These are phyloP conservation scores for Hyperoplus lanceolatus DNA, from an alignment of 2,797 vertebrate species.

Conservation along the genomic window DNA sequence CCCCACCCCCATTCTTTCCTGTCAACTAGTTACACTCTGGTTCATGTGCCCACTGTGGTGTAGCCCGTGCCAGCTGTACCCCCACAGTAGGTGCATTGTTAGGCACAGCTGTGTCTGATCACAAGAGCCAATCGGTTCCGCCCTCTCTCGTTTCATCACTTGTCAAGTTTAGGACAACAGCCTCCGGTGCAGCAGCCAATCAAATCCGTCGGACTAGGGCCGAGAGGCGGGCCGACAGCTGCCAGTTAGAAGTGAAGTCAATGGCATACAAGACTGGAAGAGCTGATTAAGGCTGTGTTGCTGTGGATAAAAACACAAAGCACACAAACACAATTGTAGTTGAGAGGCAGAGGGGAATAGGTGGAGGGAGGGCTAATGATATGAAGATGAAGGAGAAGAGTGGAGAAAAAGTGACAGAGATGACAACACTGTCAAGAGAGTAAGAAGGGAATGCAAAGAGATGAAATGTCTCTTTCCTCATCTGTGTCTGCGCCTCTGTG, in stretches of 20 bases:
- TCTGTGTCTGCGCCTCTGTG: conserved; percentile 31
- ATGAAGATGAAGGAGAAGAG: not conserved
- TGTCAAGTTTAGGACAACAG: not conserved
- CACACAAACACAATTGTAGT: not conserved
- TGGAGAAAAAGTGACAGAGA: not conserved
- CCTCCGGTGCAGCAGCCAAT: conserved; percentile 27
- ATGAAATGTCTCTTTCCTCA: conserved; percentile 19
- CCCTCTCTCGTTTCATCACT: conserved; percentile 6
- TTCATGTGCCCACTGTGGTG: conserved; percentile 28
- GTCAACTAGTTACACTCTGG: conserved; percentile 22
- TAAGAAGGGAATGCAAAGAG: not conserved
- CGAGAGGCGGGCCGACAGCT: conserved; percentile 20
- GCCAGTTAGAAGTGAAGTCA: conserved; percentile 25
- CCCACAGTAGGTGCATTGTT: conserved; percentile 63
- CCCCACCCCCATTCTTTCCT: not conserved
- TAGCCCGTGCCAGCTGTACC: conserved; percentile 38
- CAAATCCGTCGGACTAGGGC: conserved; percentile 30
- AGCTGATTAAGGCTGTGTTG: not conserved
- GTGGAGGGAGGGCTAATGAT: not conserved
- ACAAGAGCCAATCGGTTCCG: conserved; percentile 53
- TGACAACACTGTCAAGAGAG: not conserved
- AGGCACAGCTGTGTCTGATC: conserved; percentile 61
- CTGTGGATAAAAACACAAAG: conserved; percentile 7
- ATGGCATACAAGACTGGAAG: conserved; percentile 25
- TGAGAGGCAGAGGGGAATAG: not conserved